These are phyloP conservation scores for Leptocoma aspasia DNA, from an alignment of 2,113 vertebrate species.

Conservation along the genomic window DNA sequence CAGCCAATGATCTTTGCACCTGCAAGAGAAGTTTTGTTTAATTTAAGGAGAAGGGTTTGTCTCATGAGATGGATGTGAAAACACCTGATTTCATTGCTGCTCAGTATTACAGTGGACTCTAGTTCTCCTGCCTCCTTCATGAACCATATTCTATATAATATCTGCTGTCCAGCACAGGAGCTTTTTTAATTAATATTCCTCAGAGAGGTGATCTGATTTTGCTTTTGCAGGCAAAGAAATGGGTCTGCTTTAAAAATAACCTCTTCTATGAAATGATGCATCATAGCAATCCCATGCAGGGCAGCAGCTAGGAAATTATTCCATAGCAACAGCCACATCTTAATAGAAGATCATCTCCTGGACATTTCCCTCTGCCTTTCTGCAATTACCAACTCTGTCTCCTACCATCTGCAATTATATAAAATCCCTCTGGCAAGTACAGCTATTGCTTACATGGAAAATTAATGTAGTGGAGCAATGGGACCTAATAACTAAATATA, in stretches of 20 bases:
- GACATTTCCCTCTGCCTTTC: conserved; percentile 54
- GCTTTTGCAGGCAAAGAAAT: conserved; percentile 29
- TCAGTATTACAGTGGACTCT: not conserved
- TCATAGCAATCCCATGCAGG: conserved; percentile 2
- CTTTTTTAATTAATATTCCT: conserved; percentile 21
- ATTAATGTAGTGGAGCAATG: conserved; percentile 39
- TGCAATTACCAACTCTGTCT: conserved; percentile 41
- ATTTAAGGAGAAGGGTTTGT: not conserved
- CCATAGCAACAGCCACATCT: conserved; percentile 50
- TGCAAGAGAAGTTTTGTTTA: not conserved
- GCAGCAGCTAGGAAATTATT: conserved; percentile 14
- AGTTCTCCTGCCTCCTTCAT: not conserved
- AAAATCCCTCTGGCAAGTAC: conserved; percentile 41
- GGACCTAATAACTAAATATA: conserved; percentile 50
- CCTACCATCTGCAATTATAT: conserved; percentile 37
- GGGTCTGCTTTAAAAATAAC: conserved; percentile 47
- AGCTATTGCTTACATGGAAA: conserved; percentile 56
- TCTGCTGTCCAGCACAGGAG: conserved; percentile 19
- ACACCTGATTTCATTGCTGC: not conserved
- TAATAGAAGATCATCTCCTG: conserved; percentile 49
- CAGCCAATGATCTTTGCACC: not conserved
- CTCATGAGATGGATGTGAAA: not conserved
- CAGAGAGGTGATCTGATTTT: conserved; percentile 56
- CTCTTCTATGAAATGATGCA: conserved; percentile 21
- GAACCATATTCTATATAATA: not conserved